Base-by-base conservation (phyloP, 2,888 invertebrate species). In the Amiota minor region DNA sequence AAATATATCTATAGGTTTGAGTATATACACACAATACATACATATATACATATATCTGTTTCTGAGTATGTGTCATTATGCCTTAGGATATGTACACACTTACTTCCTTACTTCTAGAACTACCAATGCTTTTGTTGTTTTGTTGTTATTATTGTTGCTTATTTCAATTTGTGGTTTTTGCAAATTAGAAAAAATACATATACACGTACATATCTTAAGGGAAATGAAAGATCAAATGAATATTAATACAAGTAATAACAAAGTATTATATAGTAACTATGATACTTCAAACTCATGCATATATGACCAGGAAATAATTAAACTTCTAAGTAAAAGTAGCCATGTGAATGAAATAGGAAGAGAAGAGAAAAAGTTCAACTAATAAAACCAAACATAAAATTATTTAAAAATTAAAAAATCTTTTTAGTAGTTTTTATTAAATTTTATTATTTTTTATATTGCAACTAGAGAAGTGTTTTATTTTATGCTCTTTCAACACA, bases 111-210 rank as follows among this genome's bases (percentile, higher is more conserved):
- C 35, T 35, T n/a, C n/a, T n/a, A n/a, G n/a, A n/a, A 35, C 0
- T n/a, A 14, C 2, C 9, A 16, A 53, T n/a, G 53, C 6, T 53
- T n/a, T 53, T 16, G 53, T 50, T 50, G 4, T 50, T 50, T 50
- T 50, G 2, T 53, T 53, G 3, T 53, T 53, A 11, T 59, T 59
- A 20, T 59, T 62, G 23, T 62, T 62, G 23, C 62, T 62, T 62
- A 62, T 62, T 62, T 62, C 45, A 62, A 62, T 62, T 62, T 62
- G 62, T 62, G 62, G 62, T 62, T 62, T 62, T 62, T 62, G 62
- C 62, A 62, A 62, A 62, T 62, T 62, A 62, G 35, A 35, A 45
- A 35, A n/a, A 1, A 50, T 2, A 50, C 14, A 67, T 3, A 62
- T 1, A 14, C 12, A 62, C 12, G 45, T 45, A 23, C 9, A 62